phyloP scores from a whole-genome alignment of 2,797 vertebrate species.

The Poecilia velifera region DNA sequence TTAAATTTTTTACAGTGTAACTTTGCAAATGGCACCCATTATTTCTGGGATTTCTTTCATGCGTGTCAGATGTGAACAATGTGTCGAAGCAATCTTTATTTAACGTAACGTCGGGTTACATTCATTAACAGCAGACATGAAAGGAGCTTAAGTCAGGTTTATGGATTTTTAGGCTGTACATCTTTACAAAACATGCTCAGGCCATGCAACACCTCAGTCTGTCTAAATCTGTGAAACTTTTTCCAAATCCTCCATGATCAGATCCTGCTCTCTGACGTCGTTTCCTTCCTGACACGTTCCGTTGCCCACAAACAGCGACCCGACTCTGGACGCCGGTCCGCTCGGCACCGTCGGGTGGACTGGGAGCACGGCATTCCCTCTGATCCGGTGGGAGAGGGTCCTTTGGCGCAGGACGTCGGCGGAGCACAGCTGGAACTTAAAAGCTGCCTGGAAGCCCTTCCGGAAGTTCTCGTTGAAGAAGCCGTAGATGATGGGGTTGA shows the following conservation, averaged over 20 bases:
- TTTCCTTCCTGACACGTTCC: constrained; percentile 55
- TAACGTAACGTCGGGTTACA: neutral
- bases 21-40: neutral
- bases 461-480: constrained; percentile 94
- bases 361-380: constrained; percentile 75
- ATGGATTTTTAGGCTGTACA: neutral
- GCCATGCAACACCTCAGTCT: neutral
- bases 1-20: no score
- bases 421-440: constrained; percentile 86
- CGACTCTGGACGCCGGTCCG: constrained; percentile 23
- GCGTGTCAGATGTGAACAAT: no score
- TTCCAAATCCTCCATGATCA: constrained; percentile 81
- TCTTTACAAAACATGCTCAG: neutral
- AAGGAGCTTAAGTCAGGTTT: neutral
- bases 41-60: neutral
- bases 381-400: constrained; percentile 69
- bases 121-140: constrained; percentile 11
- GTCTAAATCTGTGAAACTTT: constrained; percentile 71
- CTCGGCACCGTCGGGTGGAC: constrained; percentile 42
- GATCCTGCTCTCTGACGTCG: constrained; percentile 72
- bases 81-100: neutral
- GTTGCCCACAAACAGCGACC: constrained; percentile 36
- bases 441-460: constrained; percentile 86
- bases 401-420: constrained; percentile 55
- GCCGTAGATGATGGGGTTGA: constrained; percentile 93